Percentiles rank a stretch among this genome's conserved stretches.
Evolutionary conservation across 2,113 vertebrate genomes (phyloP).

Genomic region (Casuarius casuarius): DNA sequence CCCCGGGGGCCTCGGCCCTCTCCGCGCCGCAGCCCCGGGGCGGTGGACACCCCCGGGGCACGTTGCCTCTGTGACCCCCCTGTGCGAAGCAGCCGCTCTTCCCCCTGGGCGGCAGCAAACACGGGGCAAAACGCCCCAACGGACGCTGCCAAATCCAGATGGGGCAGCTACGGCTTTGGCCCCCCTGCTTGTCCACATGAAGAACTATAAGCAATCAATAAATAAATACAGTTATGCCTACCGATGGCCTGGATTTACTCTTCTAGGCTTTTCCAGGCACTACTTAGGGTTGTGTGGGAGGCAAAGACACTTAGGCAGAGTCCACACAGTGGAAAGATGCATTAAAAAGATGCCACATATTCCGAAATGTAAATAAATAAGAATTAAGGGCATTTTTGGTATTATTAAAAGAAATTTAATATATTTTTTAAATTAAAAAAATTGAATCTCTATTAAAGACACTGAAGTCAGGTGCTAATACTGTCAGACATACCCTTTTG

Average conservation of each 20-base stretch:
- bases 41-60: no score
- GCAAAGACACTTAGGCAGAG: background rate
- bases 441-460: conserved; percentile 66
- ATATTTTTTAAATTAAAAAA: conserved; percentile 81
- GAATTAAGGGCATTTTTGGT: background rate
- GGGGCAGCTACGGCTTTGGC: background rate
- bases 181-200: no score
- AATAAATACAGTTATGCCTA: accelerated
- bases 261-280: accelerated
- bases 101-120: no score
- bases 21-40: accelerated
- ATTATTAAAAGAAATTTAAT: conserved; percentile 86
- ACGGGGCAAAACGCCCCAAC: no score
- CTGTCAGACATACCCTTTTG: conserved; percentile 73
- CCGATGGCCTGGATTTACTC: accelerated
- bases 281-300: accelerated
- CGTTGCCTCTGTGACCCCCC: no score
- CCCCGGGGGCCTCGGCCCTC: background rate
- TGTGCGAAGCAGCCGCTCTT: background rate
- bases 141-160: no score
- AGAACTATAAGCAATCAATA: accelerated
- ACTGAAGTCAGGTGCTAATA: conserved; percentile 74
- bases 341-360: background rate
- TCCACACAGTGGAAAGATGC: background rate
- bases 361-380: background rate